These are phyloP conservation scores for Corbicula japonica DNA, from an alignment of 2,888 invertebrate species.

Conservation along the genomic window DNA sequence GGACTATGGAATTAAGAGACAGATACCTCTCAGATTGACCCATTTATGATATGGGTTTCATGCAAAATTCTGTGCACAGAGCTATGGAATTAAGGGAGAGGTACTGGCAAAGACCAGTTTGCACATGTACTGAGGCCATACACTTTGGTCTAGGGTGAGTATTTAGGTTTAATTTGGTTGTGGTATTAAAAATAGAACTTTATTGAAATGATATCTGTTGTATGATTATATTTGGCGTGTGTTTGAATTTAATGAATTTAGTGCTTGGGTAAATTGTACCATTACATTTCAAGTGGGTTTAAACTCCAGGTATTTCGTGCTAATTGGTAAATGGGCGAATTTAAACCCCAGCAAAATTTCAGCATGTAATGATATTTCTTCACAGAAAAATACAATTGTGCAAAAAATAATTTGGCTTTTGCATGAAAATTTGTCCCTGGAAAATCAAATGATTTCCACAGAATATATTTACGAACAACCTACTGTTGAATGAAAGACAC, in stretches of 20 bases:
- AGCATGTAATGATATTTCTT: too few relatives aligned
- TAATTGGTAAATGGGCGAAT: not conserved
- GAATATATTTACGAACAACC: too few relatives aligned
- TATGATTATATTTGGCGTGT: not conserved
- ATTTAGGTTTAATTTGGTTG: not conserved
- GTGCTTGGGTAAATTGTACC: not conserved
- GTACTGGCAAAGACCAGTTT: conserved; percentile 67
- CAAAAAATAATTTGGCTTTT: too few relatives aligned
- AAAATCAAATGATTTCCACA: too few relatives aligned
- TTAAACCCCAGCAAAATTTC: too few relatives aligned
- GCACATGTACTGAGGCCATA: conserved; percentile 72
- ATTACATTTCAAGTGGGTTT: not conserved
- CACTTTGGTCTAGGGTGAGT: conserved; percentile 75
- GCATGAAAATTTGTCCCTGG: too few relatives aligned
- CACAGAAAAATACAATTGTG: too few relatives aligned
- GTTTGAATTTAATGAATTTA: not conserved
- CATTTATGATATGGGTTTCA: conserved; percentile 17
- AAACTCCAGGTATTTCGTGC: not conserved
- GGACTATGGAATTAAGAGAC: not conserved
- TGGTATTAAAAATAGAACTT: not conserved
- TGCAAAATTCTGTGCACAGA: conserved; percentile 14
- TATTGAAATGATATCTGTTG: not conserved
- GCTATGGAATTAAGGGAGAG: conserved; percentile 50
- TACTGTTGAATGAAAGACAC: too few relatives aligned
- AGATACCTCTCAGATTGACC: too few relatives aligned